Conservation (phyloP, 30 jellyfish, hydroid and myxozoan genomes). For the Aurelia sp. region DNA sequence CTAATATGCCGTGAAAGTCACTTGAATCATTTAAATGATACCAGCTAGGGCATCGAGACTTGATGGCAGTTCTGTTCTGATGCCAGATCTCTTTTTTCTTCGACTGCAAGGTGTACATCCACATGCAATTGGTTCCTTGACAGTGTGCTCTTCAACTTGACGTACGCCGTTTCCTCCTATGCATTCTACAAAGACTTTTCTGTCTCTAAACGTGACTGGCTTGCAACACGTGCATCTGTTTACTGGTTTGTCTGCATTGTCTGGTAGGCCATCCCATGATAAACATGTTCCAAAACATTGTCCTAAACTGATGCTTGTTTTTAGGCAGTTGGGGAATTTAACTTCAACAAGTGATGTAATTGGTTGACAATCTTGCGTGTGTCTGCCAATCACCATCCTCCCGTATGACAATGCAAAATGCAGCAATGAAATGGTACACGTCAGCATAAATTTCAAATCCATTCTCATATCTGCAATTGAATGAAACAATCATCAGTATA, state of each 20-base stretch:
- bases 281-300: conserved; percentile 86
- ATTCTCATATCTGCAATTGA: background rate
- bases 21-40: too few relatives aligned
- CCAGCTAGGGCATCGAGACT: background rate
- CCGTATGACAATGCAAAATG: conserved; percentile 49
- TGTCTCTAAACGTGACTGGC: conserved; percentile 62
- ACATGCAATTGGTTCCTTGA: conserved; percentile 72
- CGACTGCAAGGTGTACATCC: conserved; percentile 75
- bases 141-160: conserved; percentile 28
- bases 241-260: conserved; percentile 10
- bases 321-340: conserved; percentile 36
- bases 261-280: conserved; percentile 78
- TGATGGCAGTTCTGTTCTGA: background rate
- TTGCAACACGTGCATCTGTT: conserved; percentile 68
- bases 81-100: conserved; percentile 49
- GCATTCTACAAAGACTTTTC: conserved; percentile 40
- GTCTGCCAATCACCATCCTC: conserved; percentile 40
- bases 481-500: too few relatives aligned
- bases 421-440: background rate
- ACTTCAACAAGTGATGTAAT: conserved; percentile 20
- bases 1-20: background rate
- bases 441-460: conserved; percentile 29
- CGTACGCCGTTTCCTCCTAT: conserved; percentile 2
- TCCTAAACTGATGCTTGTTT: background rate
- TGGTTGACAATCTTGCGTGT: conserved; percentile 62